Base-by-base conservation (phyloP, 2,113 vertebrate species). In the Dasyornis broadbenti region DNA sequence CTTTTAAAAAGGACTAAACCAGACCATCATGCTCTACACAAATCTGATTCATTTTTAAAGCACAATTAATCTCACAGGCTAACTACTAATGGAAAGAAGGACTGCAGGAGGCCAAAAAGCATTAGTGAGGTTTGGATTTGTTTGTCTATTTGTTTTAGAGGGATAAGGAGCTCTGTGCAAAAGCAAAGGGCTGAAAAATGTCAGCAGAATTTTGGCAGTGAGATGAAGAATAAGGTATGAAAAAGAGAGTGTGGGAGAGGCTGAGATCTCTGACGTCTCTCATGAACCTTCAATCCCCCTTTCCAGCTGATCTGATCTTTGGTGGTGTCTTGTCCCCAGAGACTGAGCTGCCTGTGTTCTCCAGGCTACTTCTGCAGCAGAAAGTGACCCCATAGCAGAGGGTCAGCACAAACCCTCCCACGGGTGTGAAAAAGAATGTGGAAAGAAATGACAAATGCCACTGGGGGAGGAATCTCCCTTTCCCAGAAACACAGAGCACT, bases 1-100 rank as follows among this genome's bases (percentile, higher is more conserved):
- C 49, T 77, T 92, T 92, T 70, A 9, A 65, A 82, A 92, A 88
- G 9, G 28, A 61, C 88, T 85, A 87, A 86, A 82, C 37, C 33
- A 42, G 35, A 90, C 17, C 65, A 53, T 69, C 49, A 30, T 12
- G 13, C 10, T 13, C 63, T 40, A 57, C 26, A 72, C 40, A 91
- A 85, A 76, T 13, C 53, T 54, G 37, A 70, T 72, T 65, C 24
- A 65, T 75, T 75, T 84, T 63, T 68, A 92, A 91, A 92, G n/a
- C 28, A 44, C 30, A 54, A 42, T 76, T 83, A 86, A 94, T 72
- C 64, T 85, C 1, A 0, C 49, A 33, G 23, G 24, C 17, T 61
- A 83, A 64, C 61, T 83, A 35, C 63, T 30, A 52, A 35, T 61
- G 15, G n/a, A 79, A 94, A 50, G 9, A 57, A 87, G 23, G 37